Conservation (phyloP, 1,140 invertebrate genomes). For the Drosophila lacertosa region DNA sequence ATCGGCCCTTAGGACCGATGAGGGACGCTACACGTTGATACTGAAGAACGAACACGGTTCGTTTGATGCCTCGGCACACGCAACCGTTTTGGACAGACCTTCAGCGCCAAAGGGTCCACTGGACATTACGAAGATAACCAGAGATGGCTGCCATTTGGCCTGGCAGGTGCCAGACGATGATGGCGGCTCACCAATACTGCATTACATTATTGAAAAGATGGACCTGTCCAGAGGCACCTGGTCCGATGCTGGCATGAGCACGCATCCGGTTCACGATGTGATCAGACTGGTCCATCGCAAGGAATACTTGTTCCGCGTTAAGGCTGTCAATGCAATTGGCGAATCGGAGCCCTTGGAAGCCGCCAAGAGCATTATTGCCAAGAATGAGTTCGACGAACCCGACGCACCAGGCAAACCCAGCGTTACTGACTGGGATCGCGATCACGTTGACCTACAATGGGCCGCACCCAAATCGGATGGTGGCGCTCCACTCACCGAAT, state of each 20-base stretch:
- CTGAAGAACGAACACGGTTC: conserved; percentile 93
- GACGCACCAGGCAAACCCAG: conserved; percentile 94
- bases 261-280: conserved; percentile 92
- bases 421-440: conserved; percentile 96
- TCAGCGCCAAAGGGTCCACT: conserved; percentile 94
- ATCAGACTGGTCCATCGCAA: conserved; percentile 95
- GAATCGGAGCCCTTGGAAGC: conserved; percentile 96
- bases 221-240: conserved; percentile 97
- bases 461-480: conserved; percentile 93
- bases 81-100: conserved; percentile 95
- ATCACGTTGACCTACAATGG: conserved; percentile 96
- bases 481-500: conserved; percentile 95
- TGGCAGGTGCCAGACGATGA: conserved; percentile 94
- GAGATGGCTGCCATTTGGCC: conserved; percentile 93
- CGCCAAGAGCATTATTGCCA: conserved; percentile 94
- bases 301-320: conserved; percentile 95
- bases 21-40: conserved; percentile 93
- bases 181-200: conserved; percentile 96
- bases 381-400: conserved; percentile 97
- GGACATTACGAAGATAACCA: conserved; percentile 92
- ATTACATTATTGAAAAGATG: conserved; percentile 99
- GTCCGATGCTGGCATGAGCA: conserved; percentile 96
- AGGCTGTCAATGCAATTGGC: conserved; percentile 97
- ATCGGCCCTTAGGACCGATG: conserved; percentile 91
- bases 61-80: conserved; percentile 92